phyloP scores from a whole-genome alignment of 2,113 vertebrate genomes.

The Anoura caudifer region DNA sequence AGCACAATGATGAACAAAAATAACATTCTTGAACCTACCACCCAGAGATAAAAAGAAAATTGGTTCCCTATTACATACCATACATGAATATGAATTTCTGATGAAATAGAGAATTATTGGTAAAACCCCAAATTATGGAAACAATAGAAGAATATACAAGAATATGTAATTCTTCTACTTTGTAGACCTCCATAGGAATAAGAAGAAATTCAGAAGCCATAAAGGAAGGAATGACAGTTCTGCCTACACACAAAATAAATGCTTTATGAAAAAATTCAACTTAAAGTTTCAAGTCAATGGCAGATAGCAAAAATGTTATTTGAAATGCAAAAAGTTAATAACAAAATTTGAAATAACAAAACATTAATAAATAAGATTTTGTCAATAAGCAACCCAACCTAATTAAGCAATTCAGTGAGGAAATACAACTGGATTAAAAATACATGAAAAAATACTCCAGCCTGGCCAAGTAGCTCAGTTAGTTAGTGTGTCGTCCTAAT shows the following conservation, averaged over 20 bases:
- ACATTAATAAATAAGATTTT: background rate
- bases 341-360: background rate
- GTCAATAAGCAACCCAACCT: background rate
- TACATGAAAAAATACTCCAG: background rate
- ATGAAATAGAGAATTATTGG: background rate
- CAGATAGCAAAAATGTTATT: background rate
- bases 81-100: slow-evolving; percentile 10
- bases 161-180: background rate
- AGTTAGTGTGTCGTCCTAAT: too few species aligned
- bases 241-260: background rate
- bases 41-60: background rate
- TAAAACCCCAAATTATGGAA: slow-evolving; percentile 7
- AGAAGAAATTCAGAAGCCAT: slow-evolving; percentile 28
- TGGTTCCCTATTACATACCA: background rate
- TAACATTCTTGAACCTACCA: slow-evolving; percentile 34
- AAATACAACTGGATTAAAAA: background rate
- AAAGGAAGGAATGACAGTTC: background rate
- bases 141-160: slow-evolving; percentile 15
- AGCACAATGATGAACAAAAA: slow-evolving; percentile 18
- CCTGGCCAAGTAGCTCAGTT: too few species aligned
- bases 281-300: slow-evolving; percentile 21
- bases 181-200: background rate
- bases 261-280: background rate
- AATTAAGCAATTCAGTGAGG: background rate
- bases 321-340: background rate